Evolutionary conservation across 1,140 invertebrate species (phyloP).

Genomic region (Heterodera schachtii): DNA sequence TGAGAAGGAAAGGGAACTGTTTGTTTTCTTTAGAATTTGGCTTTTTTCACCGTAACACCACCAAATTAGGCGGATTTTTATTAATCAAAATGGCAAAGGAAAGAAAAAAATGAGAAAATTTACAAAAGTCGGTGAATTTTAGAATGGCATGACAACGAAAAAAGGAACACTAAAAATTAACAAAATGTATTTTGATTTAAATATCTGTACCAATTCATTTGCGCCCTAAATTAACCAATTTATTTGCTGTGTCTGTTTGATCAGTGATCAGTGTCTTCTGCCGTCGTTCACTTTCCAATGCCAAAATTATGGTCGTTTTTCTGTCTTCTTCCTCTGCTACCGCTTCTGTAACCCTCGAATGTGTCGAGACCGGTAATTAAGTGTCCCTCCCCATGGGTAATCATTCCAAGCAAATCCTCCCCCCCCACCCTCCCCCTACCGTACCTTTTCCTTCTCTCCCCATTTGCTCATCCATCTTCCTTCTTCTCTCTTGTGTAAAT

Average conservation of each 20-base stretch:
- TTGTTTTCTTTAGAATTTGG: background rate
- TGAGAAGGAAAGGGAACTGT: background rate
- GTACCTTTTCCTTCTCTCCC: slow-evolving; percentile 1
- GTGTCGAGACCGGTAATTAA: slow-evolving; percentile 10
- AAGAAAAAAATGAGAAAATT: background rate
- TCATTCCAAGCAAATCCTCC: background rate
- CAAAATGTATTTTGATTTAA: background rate
- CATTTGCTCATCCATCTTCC: background rate
- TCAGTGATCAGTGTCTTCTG: no score
- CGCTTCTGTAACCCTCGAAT: background rate
- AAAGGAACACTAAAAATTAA: background rate
- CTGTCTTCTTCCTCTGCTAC: background rate
- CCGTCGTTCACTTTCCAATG: background rate
- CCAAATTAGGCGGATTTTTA: background rate
- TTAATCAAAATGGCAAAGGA: background rate
- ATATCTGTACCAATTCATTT: no score
- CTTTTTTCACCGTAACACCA: background rate
- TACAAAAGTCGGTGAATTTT: background rate
- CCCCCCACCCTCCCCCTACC: background rate
- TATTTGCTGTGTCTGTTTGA: background rate
- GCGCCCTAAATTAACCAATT: no score
- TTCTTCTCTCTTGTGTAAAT: background rate
- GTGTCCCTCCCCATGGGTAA: background rate
- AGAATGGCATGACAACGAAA: background rate
- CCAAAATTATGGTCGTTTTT: background rate